phyloP scores from a whole-genome alignment of 2,888 invertebrate genomes.

The Callyntrura guangdongensis region DNA sequence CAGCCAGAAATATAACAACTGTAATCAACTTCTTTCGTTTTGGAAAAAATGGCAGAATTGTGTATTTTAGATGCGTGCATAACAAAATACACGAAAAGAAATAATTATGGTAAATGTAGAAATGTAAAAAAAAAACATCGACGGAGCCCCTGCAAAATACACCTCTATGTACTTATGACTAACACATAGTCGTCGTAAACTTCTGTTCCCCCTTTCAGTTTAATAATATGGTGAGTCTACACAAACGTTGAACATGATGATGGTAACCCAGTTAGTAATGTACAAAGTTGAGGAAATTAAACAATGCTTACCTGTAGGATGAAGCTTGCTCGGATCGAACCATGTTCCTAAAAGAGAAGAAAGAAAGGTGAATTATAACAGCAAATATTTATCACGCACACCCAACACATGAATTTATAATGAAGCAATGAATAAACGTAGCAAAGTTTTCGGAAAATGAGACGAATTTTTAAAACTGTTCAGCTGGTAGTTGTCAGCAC shows the following conservation, averaged over 20 bases:
- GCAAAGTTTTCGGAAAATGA: slow-evolving; percentile 19
- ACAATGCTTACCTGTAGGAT: slow-evolving; percentile 92
- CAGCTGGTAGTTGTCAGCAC: background rate
- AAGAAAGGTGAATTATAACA: slow-evolving; percentile 27
- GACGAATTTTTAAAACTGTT: slow-evolving; percentile 53
- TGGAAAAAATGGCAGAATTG: background rate
- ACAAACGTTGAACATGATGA: background rate
- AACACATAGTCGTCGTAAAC: background rate
- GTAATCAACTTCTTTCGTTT: background rate
- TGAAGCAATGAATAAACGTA: background rate
- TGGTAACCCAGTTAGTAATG: background rate
- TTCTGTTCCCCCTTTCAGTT: background rate
- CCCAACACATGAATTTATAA: too few species aligned
- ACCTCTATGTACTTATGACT: background rate
- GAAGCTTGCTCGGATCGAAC: slow-evolving; percentile 96
- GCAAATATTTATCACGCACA: too few species aligned
- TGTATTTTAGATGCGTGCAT: background rate
- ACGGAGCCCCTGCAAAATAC: background rate
- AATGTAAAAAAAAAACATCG: background rate
- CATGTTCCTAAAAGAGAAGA: slow-evolving; percentile 95
- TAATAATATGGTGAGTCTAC: background rate
- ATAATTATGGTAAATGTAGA: slow-evolving; percentile 15
- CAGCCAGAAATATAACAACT: background rate
- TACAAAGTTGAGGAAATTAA: background rate
- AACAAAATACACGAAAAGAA: slow-evolving; percentile 29